Evolutionary conservation across 2,797 vertebrate species (phyloP).

Genomic region (Alectoris magna): DNA sequence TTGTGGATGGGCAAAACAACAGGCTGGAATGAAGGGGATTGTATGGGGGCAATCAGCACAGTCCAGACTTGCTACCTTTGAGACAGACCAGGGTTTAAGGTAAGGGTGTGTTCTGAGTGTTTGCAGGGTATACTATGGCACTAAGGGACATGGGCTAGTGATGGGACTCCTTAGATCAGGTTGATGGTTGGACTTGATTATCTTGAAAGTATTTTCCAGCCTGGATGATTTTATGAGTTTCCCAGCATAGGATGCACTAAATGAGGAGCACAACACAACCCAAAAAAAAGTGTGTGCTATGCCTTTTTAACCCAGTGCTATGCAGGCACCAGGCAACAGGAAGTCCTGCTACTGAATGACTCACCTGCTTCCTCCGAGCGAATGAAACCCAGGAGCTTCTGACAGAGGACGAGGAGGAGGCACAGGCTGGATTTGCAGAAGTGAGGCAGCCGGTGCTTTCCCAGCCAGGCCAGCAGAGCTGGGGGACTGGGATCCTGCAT

Average conservation of each 20-base stretch:
- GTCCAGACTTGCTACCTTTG: background rate
- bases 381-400: conserved; percentile 77
- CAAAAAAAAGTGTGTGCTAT: background rate
- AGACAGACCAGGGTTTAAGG: background rate
- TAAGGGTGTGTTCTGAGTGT: background rate
- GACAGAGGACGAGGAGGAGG: conserved; percentile 79
- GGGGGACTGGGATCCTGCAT: conserved; percentile 66
- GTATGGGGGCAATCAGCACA: background rate
- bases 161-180: background rate
- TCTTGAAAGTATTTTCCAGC: background rate
- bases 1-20: accelerated
- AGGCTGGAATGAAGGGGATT: background rate
- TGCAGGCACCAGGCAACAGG: background rate
- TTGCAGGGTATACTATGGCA: background rate
- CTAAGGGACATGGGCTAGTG: background rate
- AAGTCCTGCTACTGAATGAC: background rate
- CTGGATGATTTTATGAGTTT: background rate
- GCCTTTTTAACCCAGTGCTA: background rate
- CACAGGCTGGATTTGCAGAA: conserved; percentile 83
- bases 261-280: accelerated
- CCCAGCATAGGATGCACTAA: accelerated
- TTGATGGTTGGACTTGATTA: background rate
- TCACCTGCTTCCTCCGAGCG: conserved; percentile 80
- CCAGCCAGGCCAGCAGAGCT: conserved; percentile 78
- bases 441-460: conserved; percentile 76